Evolutionary conservation across 2,888 invertebrate genomes (phyloP), one percentile per base, ranked within the genome.

Genomic region (Drosophila nr. perissopoda): DNA sequence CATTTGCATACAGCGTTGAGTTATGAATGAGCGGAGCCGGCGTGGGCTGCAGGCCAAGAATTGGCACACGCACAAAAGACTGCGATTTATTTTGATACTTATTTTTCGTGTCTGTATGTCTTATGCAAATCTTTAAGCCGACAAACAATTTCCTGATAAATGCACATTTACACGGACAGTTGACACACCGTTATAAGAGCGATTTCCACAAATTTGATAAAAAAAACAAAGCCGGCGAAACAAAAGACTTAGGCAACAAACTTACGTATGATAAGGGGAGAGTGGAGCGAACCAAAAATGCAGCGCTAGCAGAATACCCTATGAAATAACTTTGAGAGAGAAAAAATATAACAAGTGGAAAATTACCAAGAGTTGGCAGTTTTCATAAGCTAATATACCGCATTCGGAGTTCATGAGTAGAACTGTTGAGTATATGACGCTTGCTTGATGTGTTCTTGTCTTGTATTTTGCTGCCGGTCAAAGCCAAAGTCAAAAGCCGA

Each of bases 181-280:
- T 33, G 49, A 18, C 49, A 68, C 56, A 64, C 87, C 83, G 87
- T 87, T 89, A 80, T 61, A 64, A 64, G 66, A 27, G 45, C 72
- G 87, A 87, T 89, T 89, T 87, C 88, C 69, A 89, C 83, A 78
- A 76, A 87, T 62, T 73, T 82, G 89, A 87, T 87, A 58, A 60
- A n/a, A 87, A 84, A 60, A 60, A 8, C 62, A 40, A 62, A 16
- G 36, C 53, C n/a, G 66, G 54, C 34, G 27, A 76, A 76, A 89
- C 88, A 70, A 89, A 89, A 80, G 85, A 87, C 86, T 82, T 77
- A 82, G 78, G 79, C 83, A 76, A 85, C 89, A 61, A 89, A 89
- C 86, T 82, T 70, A 69, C 60, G 36, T 53, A 27, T 76, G 80
- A 80, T 79, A 82, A 79, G 68, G 27, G 29, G 38, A 36, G 31